These are phyloP conservation scores for Cuculus canorus DNA, from an alignment of 2,797 vertebrate species.

Conservation along the genomic window DNA sequence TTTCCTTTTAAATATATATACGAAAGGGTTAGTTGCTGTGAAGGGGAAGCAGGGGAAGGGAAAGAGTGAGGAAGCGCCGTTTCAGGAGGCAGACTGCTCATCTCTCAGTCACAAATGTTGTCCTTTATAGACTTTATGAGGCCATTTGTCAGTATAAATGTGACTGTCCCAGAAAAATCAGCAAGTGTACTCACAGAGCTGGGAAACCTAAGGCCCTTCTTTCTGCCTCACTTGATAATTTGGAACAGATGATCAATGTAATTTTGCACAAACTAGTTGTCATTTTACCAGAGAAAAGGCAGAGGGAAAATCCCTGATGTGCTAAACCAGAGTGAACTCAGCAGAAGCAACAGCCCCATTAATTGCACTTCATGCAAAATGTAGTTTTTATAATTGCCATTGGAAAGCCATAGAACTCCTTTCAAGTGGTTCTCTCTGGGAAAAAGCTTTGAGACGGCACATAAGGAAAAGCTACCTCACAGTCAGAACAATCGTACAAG, in stretches of 20 bases:
- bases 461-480: not conserved
- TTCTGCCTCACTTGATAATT: constrained; percentile 5
- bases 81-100: constrained; percentile 13
- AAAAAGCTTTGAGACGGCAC: not conserved
- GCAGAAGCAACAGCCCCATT: constrained; percentile 51
- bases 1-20: constrained; percentile 50
- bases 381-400: constrained; percentile 45
- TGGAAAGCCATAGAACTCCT: constrained; percentile 33
- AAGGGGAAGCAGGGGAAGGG: not conserved
- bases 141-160: constrained; percentile 41
- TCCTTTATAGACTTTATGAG: constrained; percentile 20
- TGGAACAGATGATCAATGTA: constrained; percentile 39
- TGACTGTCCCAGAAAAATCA: constrained; percentile 28
- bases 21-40: not conserved
- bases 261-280: constrained; percentile 5
- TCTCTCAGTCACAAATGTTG: not conserved
- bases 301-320: not conserved
- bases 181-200: not conserved
- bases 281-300: constrained; percentile 27
- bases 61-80: not conserved
- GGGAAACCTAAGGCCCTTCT: constrained; percentile 15
- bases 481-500: not conserved
- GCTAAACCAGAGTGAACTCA: constrained; percentile 44
- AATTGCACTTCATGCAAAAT: constrained; percentile 56
- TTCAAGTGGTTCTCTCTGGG: constrained; percentile 35